Evolutionary conservation across 2,113 vertebrate genomes (phyloP).

Genomic region (Motacilla tschutschensis): DNA sequence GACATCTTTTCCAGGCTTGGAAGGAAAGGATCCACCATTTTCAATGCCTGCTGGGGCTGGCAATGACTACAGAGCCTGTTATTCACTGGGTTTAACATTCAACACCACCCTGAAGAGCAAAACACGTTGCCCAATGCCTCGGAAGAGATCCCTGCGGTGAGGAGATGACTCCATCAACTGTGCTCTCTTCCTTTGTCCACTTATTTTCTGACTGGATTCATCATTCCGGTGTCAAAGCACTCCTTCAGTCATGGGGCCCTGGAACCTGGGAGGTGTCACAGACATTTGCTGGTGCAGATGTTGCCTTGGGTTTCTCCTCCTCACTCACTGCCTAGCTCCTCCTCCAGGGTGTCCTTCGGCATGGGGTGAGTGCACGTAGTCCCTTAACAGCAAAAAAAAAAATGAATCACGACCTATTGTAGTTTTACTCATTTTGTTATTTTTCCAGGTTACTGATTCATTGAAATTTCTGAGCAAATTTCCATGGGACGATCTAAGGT

Average conservation of each 20-base stretch:
- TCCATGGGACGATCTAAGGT: slow-evolving; percentile 9
- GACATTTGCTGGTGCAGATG: not conserved
- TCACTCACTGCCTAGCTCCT: not conserved
- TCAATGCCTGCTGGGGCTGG: not conserved
- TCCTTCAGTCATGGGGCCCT: not conserved
- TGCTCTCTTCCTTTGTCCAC: not conserved
- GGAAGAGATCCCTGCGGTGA: not conserved
- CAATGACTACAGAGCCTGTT: not conserved
- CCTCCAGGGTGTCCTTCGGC: not conserved
- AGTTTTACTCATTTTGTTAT: not conserved
- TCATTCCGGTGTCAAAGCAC: not conserved
- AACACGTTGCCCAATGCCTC: not conserved
- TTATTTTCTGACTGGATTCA: not conserved
- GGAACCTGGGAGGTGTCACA: not conserved
- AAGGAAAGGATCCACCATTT: not conserved
- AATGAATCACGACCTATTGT: slow-evolving; percentile 47
- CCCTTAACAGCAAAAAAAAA: not conserved
- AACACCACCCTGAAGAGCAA: not conserved
- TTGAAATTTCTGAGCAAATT: slow-evolving; percentile 7
- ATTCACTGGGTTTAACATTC: not conserved
- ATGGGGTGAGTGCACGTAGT: not conserved
- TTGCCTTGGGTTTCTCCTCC: not conserved
- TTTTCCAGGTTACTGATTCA: slow-evolving; percentile 48
- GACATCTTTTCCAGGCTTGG: not conserved
- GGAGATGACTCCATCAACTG: not conserved